Evolutionary conservation across 2,888 invertebrate species (phyloP), one percentile per base, ranked within the genome.

Genomic region (Sphinx pinastri): DNA sequence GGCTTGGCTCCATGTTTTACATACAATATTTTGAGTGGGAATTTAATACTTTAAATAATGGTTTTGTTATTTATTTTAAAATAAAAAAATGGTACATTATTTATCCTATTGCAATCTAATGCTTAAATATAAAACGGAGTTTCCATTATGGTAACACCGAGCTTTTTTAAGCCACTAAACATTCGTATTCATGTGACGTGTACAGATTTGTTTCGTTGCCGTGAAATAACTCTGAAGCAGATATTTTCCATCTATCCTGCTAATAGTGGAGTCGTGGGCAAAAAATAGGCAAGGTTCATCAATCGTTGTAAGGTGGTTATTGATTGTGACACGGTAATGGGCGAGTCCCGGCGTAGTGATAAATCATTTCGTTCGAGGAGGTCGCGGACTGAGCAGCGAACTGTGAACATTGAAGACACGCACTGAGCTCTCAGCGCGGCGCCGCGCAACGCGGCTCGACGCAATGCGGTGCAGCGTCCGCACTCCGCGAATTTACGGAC

Each of bases 321-420:
- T 89, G 91, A 90, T 91, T 88, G 89, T 89, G 89, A 90, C 86
- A 82, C 81, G 82, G 85, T 91, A 90, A 92, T 91, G 83, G 86
- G 79, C 76, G 13, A 49, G 47, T 63, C 63, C 49, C 79, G 81
- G 84, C 84, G 81, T 78, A 74, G 80, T 79, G 77, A 90, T 92
- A 89, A 91, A 90, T 91, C 90, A 91, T 63, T 63, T 47, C 82
- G 75, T 70, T 68, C 45, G 59, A 72, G 74, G 71, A 74, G 75
- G 75, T 77, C 74, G 72, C 72, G 38, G 59, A 45, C 59, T 59
- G 38, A 47, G 12, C 60, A 60, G 11, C 16, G 60, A 60, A 16
- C 60, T 10, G 47, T 60, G 60, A 14, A 25, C 49, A 49, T 25
- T 3, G 25, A 67, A 14, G 38, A 60, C 67, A 51, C 11, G 25